Evolutionary conservation across 23 tunicate genomes (phyloP).

Genomic region (Styela plicata): DNA sequence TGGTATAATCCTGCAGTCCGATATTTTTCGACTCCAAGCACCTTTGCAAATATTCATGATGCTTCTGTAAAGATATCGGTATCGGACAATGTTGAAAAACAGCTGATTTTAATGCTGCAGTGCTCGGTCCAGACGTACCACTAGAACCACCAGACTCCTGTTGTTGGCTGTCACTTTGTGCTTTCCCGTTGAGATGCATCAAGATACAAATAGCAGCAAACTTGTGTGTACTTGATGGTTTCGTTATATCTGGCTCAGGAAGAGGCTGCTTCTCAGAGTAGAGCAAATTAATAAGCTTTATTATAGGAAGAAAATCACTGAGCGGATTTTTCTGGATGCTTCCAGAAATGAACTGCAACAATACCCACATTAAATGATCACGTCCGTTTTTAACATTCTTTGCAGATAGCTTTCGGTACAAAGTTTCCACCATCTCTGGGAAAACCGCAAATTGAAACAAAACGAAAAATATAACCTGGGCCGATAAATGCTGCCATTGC

Average conservation of each 20-base stretch:
- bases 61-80: constrained; percentile 61
- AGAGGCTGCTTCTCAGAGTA: constrained; percentile 76
- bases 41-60: constrained; percentile 44
- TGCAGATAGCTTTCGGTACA: constrained; percentile 39
- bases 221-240: constrained; percentile 25
- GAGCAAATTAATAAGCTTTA: constrained; percentile 51
- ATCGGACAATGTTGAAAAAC: constrained; percentile 30
- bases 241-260: constrained; percentile 64
- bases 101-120: background rate
- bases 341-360: constrained; percentile 72
- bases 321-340: constrained; percentile 73
- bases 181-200: constrained; percentile 50
- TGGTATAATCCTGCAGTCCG: constrained; percentile 37
- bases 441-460: constrained; percentile 52
- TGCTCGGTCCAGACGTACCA: background rate
- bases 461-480: constrained; percentile 65
- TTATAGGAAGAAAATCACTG: constrained; percentile 57
- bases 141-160: background rate
- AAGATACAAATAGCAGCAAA: constrained; percentile 77
- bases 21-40: constrained; percentile 48
- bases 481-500: constrained; percentile 82
- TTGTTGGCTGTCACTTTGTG: constrained; percentile 22
- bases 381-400: constrained; percentile 45
- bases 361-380: constrained; percentile 60
- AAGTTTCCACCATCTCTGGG: constrained; percentile 51